phyloP scores from a whole-genome alignment of 2,113 vertebrate species.

The Cynopterus brachyotis region DNA sequence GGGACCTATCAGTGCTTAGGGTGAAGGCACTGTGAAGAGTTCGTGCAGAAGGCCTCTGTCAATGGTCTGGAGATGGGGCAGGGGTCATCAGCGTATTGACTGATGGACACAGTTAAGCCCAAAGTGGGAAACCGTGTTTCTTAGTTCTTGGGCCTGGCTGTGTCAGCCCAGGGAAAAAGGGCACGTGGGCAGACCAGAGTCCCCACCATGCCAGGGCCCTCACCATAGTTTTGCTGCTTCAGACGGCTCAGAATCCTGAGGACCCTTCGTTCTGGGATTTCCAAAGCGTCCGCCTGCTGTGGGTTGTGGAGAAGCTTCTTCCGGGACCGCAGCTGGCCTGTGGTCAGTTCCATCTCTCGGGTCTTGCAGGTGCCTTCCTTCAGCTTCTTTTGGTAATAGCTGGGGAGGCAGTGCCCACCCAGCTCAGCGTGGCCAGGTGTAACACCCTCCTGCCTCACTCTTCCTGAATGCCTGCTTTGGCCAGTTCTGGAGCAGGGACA shows the following conservation, averaged over 20 bases:
- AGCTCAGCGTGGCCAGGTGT: neutral
- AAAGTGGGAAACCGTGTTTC: neutral
- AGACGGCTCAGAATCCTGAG: constrained; percentile 61
- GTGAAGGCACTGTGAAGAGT: neutral
- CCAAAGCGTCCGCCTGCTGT: constrained; percentile 15
- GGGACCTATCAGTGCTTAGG: neutral
- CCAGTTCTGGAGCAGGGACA: neutral
- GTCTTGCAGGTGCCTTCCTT: constrained; percentile 52
- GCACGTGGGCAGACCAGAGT: neutral
- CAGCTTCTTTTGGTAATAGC: constrained; percentile 76
- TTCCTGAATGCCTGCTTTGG: neutral
- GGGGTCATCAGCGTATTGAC: neutral
- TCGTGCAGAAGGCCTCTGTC: neutral
- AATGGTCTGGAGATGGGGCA: too few species aligned
- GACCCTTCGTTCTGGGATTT: constrained; percentile 59
- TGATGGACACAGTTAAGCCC: neutral
- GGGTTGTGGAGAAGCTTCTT: constrained; percentile 39
- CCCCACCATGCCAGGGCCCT: neutral
- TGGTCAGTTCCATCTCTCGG: neutral
- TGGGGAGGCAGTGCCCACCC: neutral
- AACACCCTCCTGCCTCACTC: neutral
- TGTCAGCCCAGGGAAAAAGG: neutral
- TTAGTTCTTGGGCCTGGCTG: neutral
- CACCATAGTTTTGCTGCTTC: constrained; percentile 70
- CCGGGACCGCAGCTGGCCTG: neutral